Evolutionary conservation across 2,113 vertebrate species (phyloP), one percentile per base, ranked within the genome.

Genomic region (Rhabdomys dilectus): DNA sequence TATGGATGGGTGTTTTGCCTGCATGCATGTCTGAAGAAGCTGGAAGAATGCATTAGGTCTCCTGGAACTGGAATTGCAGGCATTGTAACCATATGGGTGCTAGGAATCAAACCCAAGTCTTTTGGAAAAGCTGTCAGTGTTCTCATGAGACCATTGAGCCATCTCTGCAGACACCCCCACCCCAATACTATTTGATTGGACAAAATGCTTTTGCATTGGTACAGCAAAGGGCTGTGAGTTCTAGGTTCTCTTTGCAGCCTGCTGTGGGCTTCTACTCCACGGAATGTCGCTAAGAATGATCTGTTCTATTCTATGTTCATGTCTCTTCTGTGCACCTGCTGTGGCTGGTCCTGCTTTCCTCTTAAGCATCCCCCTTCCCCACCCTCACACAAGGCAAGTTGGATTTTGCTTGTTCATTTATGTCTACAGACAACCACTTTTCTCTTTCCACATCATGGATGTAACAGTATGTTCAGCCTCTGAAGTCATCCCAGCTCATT

Each of bases 391-490:
- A 19, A 42, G 34, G 0, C 24, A 76, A 60, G 16, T 39, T 12
- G 45, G 6, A 36, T 53, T 42, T 51, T 0, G 2, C 58, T 22
- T 0, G 0, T 31, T 66, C 21, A 15, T 0, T 0, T 9, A 0
- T 4, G 21, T 21, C 3, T 4, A 7, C 24, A 78, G 48, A 5
- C 31, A 3, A 34, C 24, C 19, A 0, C 76, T 39, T 19, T 34
- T 64, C 66, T n/a, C 82, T 84, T 26, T 15, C 7, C 2, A 0
- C 10, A 26, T 60, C 4, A 0, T 0, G 1, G 39, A 11, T 10
- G 4, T 31, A 29, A 0, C 3, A 7, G 1, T 5, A 34, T 31
- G 3, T 72, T 15, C 22, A 9, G 39, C 9, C 31, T 45, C 75
- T 31, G 34, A 2, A 29, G n/a, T 31, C 36, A 2, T 3, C 56